Percentiles rank a stretch among this genome's conserved stretches.
Evolutionary conservation across 2,888 invertebrate species (phyloP).

Genomic region (Amitus sp.): DNA sequence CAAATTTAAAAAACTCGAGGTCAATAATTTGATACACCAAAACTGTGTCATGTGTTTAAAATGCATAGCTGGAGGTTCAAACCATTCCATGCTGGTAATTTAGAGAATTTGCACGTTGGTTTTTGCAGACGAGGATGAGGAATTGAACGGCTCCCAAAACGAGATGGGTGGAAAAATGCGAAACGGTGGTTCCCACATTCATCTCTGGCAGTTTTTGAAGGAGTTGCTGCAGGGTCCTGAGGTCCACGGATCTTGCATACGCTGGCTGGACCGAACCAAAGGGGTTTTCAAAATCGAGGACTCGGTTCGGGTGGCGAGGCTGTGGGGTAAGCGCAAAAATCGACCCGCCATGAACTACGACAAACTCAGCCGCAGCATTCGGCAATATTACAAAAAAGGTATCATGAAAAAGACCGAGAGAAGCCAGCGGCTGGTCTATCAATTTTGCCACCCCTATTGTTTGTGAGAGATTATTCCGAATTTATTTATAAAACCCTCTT

Average conservation of each 20-base stretch:
- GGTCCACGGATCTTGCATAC: slow-evolving; percentile 91
- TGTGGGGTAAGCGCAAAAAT: slow-evolving; percentile 99
- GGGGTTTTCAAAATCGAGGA: slow-evolving; percentile 99
- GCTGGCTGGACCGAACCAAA: slow-evolving; percentile 94
- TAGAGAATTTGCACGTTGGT: too few species aligned
- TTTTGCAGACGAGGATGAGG: slow-evolving; percentile 71
- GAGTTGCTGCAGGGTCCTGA: slow-evolving; percentile 92
- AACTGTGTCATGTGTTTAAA: too few species aligned
- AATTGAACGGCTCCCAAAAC: slow-evolving; percentile 46
- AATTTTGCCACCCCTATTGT: slow-evolving; percentile 96
- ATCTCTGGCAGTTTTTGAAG: slow-evolving; percentile 98
- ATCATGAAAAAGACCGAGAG: slow-evolving; percentile 99
- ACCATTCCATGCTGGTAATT: too few species aligned
- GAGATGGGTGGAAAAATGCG: slow-evolving; percentile 50
- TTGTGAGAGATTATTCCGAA: slow-evolving; percentile 69
- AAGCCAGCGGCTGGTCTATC: slow-evolving; percentile 97
- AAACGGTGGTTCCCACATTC: slow-evolving; percentile 87
- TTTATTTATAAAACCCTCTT: not conserved
- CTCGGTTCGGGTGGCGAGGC: slow-evolving; percentile 94
- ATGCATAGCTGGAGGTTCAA: too few species aligned
- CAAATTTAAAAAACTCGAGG: too few species aligned
- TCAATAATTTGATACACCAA: too few species aligned
- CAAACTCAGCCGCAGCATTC: slow-evolving; percentile 95
- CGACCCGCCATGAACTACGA: slow-evolving; percentile 99
- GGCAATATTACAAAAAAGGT: slow-evolving; percentile 99